These are phyloP conservation scores for Luperina testacea DNA, from an alignment of 2,888 invertebrate species.

Conservation along the genomic window DNA sequence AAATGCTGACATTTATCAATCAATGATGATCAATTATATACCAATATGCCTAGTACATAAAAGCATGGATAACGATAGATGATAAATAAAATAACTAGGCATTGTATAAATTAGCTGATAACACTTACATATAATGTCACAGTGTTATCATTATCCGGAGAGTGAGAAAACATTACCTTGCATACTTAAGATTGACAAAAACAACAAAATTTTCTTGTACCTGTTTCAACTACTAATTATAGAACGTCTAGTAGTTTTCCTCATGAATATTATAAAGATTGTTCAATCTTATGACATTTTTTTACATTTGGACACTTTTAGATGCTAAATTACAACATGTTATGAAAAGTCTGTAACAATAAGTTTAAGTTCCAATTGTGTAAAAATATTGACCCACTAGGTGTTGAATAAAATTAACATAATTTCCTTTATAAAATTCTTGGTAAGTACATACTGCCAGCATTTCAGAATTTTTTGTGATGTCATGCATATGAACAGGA, in stretches of 20 bases:
- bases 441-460: neutral
- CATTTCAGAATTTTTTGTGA: conserved; percentile 27
- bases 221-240: neutral
- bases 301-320: neutral
- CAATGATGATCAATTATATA: conserved; percentile 25
- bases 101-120: conserved; percentile 50
- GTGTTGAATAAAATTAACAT: conserved; percentile 31
- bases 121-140: neutral
- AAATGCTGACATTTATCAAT: neutral
- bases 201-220: conserved; percentile 13
- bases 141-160: conserved; percentile 23
- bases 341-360: neutral
- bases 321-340: neutral
- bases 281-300: neutral
- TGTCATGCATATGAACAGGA: neutral
- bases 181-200: neutral
- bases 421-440: neutral
- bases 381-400: conserved; percentile 11
- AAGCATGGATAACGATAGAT: conserved; percentile 7
- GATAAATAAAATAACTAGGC: conserved; percentile 29
- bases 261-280: neutral
- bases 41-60: conserved; percentile 10
- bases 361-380: neutral
- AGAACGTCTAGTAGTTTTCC: neutral
- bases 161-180: conserved; percentile 3